Conservation (phyloP, 2,888 invertebrate species). For the Heliconius charithonia region DNA sequence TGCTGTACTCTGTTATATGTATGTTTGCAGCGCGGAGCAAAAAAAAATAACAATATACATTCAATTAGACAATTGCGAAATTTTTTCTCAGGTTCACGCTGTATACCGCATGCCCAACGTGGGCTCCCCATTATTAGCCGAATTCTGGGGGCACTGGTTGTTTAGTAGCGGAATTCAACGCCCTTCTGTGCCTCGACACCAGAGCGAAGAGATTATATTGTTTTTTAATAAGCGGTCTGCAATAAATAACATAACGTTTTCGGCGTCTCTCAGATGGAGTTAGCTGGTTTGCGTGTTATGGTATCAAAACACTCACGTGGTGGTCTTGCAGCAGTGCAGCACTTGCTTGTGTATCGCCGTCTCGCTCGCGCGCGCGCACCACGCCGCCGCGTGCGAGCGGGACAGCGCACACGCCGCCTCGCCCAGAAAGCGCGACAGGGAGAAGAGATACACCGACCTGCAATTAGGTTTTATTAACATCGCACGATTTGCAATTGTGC, state of each 20-base stretch:
- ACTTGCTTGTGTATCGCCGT: conserved; percentile 53
- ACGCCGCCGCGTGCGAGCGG: conserved; percentile 54
- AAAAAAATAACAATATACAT: too few relatives aligned
- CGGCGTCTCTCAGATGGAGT: too few relatives aligned
- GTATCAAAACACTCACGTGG: conserved; percentile 51
- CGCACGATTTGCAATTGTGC: too few relatives aligned
- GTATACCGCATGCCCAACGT: neutral
- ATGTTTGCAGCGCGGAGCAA: too few relatives aligned
- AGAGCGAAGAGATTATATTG: too few relatives aligned
- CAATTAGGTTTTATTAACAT: neutral
- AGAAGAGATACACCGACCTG: conserved; percentile 20
- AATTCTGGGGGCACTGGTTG: neutral
- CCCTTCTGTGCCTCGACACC: too few relatives aligned
- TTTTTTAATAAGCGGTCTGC: too few relatives aligned
- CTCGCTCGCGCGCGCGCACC: conserved; percentile 60
- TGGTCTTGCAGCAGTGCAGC: conserved; percentile 53
- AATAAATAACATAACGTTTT: too few relatives aligned
- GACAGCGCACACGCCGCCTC: conserved; percentile 45
- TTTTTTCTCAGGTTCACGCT: neutral
- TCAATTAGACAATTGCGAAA: too few relatives aligned
- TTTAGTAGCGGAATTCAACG: too few relatives aligned
- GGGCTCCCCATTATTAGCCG: neutral
- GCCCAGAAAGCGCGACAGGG: neutral
- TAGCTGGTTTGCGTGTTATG: too few relatives aligned
- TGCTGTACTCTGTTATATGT: too few relatives aligned